Base-by-base conservation (phyloP, 2,797 vertebrate genomes). In the Spinus pinus region DNA sequence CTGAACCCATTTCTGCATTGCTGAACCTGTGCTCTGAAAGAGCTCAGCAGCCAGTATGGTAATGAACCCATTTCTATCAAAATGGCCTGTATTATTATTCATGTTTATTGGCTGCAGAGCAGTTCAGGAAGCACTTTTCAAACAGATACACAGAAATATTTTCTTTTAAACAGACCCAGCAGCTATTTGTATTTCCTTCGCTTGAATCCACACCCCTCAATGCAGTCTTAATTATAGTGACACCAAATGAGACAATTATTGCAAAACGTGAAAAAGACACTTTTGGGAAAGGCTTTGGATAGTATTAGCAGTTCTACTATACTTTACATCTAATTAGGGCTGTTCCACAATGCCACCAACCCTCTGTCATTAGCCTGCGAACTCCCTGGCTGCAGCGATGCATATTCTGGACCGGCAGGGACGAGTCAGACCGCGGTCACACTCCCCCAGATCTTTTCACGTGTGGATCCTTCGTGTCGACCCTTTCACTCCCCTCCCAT, bases 281-380 rank as follows among this genome's bases (percentile, higher is more conserved):
- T 96, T 93, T 79, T 14, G 70, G 89, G 81, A 83, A 79, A 89
- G 65, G 42, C 65, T 93, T 86, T 73, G 74, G 44, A 4, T 78
- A 74, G 49, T 67, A 54, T 94, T 88, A 84, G 82, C 82, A 86
- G 81, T 88, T 78, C 73, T 83, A 42, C 86, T 83, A 50, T 75
- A 93, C 81, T 95, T 92, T 93, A 80, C 81, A 75, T 91, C 77
- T 95, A 91, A 95, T 95, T 90, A 89, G 88, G 97, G 98, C 98
- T 98, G 97, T 98, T 98, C 97, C 97, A 97, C 87, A 73, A 97
- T 98, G 98, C 98, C 98, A 97, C 97, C 98, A 97, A 79, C 98
- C 97, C 97, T 97, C 98, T 97, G 86, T 96, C 97, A 96, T 98
- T 97, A 98, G 97, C 96, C 97, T 95, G 95, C 42, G 82, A 98